Evolutionary conservation across 2,888 invertebrate genomes (phyloP), one percentile per base, ranked within the genome.

Genomic region (Mongoloraphidia duomilia): DNA sequence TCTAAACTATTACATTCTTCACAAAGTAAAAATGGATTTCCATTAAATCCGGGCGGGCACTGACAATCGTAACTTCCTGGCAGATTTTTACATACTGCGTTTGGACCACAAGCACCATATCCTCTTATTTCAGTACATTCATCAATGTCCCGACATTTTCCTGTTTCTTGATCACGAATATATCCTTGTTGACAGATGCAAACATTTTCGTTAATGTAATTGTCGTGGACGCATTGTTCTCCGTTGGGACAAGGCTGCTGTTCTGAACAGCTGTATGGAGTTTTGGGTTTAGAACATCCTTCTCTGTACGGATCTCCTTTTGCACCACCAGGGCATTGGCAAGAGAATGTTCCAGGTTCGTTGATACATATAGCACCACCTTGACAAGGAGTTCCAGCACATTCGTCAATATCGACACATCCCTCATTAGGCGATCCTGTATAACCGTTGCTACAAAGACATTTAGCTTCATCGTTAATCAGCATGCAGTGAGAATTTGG

Each of bases 31-130:
- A 90, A 93, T 1, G 93, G 91, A 68, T 93, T 92, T 41, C 92
- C 92, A 61, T 85, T 87, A 63, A 85, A 91, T 35, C 89, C 90
- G 34, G 80, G 73, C 0, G 91, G 86, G 60, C 93, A 94, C 60
- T 87, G 86, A 59, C 93, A 94, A 67, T 91, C 91, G 62, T 92
- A 94, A 62, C 90, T 90, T 43, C 93, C 93, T 0, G 92, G 92
- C 46, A 92, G 70, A 68, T 94, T 94, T 64, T 89, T 91, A 61
- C 93, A 94, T 50, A 91, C 78, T 0, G 92, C 90, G 65, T 91
- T 90, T 26, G 87, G 68, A 1, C 92, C 93, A 66, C 93, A 93
- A 13, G 87, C 83, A 3, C 84, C 79, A 57, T 84, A 85, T 49
- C 81, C 83, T 48, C 78, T 69, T 34, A 79, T 71, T 58, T 83